Base-by-base conservation (phyloP, 2,797 vertebrate genomes). In the Numenius phaeopus region DNA sequence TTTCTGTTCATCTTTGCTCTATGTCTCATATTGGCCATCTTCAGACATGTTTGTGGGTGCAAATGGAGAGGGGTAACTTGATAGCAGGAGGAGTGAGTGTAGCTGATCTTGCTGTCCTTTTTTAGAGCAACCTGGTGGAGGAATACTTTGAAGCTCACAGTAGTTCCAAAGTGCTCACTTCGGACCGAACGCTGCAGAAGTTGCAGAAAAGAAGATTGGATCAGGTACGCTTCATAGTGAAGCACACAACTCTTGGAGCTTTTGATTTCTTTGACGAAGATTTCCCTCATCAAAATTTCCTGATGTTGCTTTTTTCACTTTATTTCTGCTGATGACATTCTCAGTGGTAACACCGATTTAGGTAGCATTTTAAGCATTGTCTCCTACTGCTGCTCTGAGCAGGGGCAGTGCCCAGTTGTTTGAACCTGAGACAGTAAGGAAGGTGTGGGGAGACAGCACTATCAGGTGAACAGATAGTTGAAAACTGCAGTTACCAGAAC, bases 91-190 rank as follows among this genome's bases (percentile, higher is more conserved):
- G 13, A 71, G 4, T 15, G 13, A 71, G 4, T 15, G 34, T 83
- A 83, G 70, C 61, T 98, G 26, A 94, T 71, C 66, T 97, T 59
- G 66, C 32, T 95, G 22, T 72, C 17, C 21, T 29, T 98, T 87
- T 98, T 32, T 91, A 99, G 99, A 98, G 94, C 96, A 98, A 97
- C 89, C 97, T 99, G 97, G 98, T 99, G 34, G 99, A 99, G 96
- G 99, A 99, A 72, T 99, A 99, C 95, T 99, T 99, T 89, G 99
- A 99, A 97, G 99, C 99, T 91, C 99, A 99, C 29, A 99, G 99
- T 97, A 99, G 98, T 98, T 99, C 99, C 46, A 99, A 99, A 97
- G 99, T 99, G 44, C 95, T 99, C 94, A 99, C 99, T 1, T 99
- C 99, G 1, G 99, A 99, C 90, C 98, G 99, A 92, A 99, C 99